These are phyloP conservation scores for Patella vulgata DNA, from an alignment of 1,140 invertebrate species.

Conservation along the genomic window DNA sequence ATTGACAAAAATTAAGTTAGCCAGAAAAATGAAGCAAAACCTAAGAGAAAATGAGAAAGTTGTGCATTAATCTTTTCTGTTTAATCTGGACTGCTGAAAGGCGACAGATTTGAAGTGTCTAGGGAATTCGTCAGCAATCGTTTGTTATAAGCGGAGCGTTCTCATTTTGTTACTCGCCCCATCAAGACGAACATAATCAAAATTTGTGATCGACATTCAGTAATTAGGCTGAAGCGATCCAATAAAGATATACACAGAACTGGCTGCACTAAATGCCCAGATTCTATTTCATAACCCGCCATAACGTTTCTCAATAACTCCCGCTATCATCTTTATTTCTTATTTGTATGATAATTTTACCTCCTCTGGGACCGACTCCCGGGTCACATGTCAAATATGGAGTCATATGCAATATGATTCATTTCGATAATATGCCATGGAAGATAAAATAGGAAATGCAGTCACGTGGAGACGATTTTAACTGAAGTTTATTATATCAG, in stretches of 20 bases:
- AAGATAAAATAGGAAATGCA: slow-evolving; percentile 26
- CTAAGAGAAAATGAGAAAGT: slow-evolving; percentile 18
- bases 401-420: slow-evolving; percentile 31
- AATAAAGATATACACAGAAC: slow-evolving; percentile 30
- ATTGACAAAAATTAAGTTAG: slow-evolving; percentile 23
- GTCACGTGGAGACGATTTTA: slow-evolving; percentile 11
- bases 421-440: slow-evolving; percentile 30
- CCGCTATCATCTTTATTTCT: slow-evolving; percentile 5
- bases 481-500: slow-evolving; percentile 28
- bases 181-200: slow-evolving; percentile 4
- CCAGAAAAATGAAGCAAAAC: slow-evolving; percentile 18
- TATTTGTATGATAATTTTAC: slow-evolving; percentile 37
- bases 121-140: too few species aligned
- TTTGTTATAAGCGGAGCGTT: slow-evolving; percentile 1
- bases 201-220: slow-evolving; percentile 18
- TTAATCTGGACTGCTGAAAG: not conserved
- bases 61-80: slow-evolving; percentile 18
- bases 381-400: slow-evolving; percentile 27
- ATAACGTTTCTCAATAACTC: slow-evolving; percentile 3
- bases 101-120: not conserved
- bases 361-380: slow-evolving; percentile 16
- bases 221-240: slow-evolving; percentile 26
- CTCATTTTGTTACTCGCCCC: not conserved
- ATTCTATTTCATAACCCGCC: slow-evolving; percentile 14
- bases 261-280: slow-evolving; percentile 23